Evolutionary conservation across 1,140 invertebrate genomes (phyloP), one percentile per base, ranked within the genome.

Genomic region (Nasonia vitripennis): DNA sequence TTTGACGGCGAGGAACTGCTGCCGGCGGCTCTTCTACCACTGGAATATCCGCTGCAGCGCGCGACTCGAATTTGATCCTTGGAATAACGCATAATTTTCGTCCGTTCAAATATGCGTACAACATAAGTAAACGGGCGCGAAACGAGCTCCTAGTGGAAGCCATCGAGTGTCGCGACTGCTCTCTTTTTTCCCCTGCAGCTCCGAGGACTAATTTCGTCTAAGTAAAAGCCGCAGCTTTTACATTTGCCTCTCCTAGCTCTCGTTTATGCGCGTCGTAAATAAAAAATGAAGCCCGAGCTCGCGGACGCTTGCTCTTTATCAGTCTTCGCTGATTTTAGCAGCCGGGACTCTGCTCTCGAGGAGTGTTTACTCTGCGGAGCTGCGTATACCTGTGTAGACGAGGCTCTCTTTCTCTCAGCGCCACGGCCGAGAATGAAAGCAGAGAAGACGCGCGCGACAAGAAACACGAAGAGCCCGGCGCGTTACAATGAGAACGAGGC

Each of bases 401-500:
- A 45, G 41, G 34, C 34, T 37, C 34, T 37, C 27, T 51, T 12
- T 51, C 48, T 51, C 12, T 51, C 14, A 51, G 48, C 48, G 55
- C 55, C 6, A 20, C 17, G 55, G n/a, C 55, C 55, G 17, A 62
- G 55, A 20, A 62, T 62, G 55, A 62, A 62, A 62, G 17, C 20
- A 48, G 41, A 48, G 14, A 81, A 48, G 55, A 31, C 37, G 17
- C 55, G 20, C 55, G 55, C 14, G 31, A 12, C 78, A 81, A 20
- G 27, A 27, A 74, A 73, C 2, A 45, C 14, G 45, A 77, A 77
- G n/a, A 71, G 9, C 12, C 6, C n/a, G 23, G 23, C 6, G 12
- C 34, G 62, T 70, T 51, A 84, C 75, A 84, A 78, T 78, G 41
- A 84, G 27, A 70, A 27, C 11, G n/a, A 67, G 62, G 41, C 17